Evolutionary conservation across 2,888 invertebrate species (phyloP), one percentile per base, ranked within the genome.

Genomic region (Koerneria pararmatus): DNA sequence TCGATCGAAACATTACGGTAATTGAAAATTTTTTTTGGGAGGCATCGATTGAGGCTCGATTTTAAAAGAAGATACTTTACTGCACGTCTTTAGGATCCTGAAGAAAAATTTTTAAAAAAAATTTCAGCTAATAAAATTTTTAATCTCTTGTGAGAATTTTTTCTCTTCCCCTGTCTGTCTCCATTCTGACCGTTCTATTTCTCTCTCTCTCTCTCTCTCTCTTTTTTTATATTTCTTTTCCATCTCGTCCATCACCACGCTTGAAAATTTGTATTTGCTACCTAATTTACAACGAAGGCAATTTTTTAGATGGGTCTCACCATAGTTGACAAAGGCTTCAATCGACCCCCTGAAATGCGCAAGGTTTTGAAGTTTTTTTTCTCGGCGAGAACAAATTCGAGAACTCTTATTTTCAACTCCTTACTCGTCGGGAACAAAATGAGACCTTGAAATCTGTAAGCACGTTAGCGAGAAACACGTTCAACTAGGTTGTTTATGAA

Each of bases 301-400:
- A n/a, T n/a, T 24, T 63, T 62, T 15, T 31, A 63, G 63, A 63
- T 63, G 63, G 63, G 54, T 22, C 53, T 63, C 54, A 54, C 63
- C 3, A 63, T 63, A 5, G 63, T 63, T 6, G 63, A 63, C 19
- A 32, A 24, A 5, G 63, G 54, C 35, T 63, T 63, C 41, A 54
- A 63, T 41, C 54, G 54, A 29, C 54, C 63, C 6, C 63, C 63
- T 1, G 63, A 63, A 41, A 5, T 63, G 37, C 35, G 53, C 27
- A 63, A 63, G 63, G 63, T 63, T 11, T 5, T 11, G 22, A 15
- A 49, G 24, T 31, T n/a, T 6, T 19, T 19, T 29, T n/a, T n/a
- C n/a, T n/a, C n/a, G n/a, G n/a, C n/a, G n/a, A n/a, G n/a, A n/a
- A n/a, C n/a, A n/a, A n/a, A n/a, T n/a, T n/a, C n/a, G n/a, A n/a